Base-by-base conservation (phyloP, 2,888 invertebrate species). In the Lymantria monacha region DNA sequence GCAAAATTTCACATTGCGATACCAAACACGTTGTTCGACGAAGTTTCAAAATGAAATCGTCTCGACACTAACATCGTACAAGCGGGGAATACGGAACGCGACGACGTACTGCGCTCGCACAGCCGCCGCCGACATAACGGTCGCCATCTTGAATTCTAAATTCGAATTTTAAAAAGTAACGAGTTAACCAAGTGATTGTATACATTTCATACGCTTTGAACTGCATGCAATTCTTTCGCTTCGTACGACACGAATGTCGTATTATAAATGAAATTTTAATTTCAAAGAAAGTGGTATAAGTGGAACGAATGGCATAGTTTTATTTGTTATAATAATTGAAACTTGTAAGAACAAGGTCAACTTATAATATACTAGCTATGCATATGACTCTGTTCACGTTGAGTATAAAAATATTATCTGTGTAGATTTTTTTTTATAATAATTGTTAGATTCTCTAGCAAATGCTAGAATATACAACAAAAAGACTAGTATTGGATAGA, bases 71-170 rank as follows among this genome's bases (percentile, higher is more conserved):
- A 51, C 66, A 62, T 57, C 45, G 53, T 55, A 51, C 79, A 80
- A 83, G 84, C 71, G 82, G 79, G 81, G 83, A 70, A 77, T 74
- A 80, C 66, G 70, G 74, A 67, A 57, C 57, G 58, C 66, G 70
- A 54, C 53, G 64, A 55, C 56, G 46, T 57, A 81, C 79, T 81
- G 79, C 73, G 76, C 52, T 48, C 36, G 70, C 75, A 65, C 72
- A 53, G 63, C 51, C 65, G 51, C 71, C n/a, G 53, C 61, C 51
- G 63, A 48, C 10, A 15, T 41, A 60, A 57, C 76, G 76, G 78
- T 59, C 61, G 51, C 49, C 63, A 57, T 54, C 56, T 63, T 58
- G 49, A 50, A 55, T 41, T 38, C 38, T 38, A 38, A 38, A 38
- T 38, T 63, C 57, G 49, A 50, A 55, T 47, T 49, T 11, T 15